These are phyloP conservation scores for Muricea muricata DNA, from an alignment of 92 coral and sea anemone species.

Conservation along the genomic window DNA sequence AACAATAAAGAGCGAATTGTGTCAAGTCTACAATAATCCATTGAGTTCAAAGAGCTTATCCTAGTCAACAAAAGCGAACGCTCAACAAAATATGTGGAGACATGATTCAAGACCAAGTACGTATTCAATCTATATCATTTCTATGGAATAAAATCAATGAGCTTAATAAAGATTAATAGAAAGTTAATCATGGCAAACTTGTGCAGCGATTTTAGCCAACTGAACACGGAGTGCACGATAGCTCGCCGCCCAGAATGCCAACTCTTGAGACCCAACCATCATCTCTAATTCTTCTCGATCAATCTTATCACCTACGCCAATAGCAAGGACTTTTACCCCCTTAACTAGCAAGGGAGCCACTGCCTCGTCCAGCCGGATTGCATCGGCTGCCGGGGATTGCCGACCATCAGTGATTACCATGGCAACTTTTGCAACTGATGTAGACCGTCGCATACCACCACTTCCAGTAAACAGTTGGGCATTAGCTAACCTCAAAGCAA, in stretches of 20 bases:
- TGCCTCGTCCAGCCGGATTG: constrained; percentile 40
- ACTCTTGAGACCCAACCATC: constrained; percentile 15
- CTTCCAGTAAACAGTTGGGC: constrained; percentile 1
- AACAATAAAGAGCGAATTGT: too few relatives aligned
- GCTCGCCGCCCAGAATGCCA: background rate
- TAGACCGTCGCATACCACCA: constrained; percentile 28
- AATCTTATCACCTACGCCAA: constrained; percentile 25
- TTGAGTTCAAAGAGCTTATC: too few relatives aligned
- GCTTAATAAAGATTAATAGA: too few relatives aligned
- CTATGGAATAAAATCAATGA: too few relatives aligned
- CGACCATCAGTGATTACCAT: constrained; percentile 45
- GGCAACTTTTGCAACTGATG: constrained; percentile 29
- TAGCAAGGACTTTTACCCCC: constrained; percentile 15
- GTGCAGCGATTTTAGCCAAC: constrained; percentile 5
- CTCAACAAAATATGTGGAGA: too few relatives aligned
- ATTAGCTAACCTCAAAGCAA: constrained; percentile 25
- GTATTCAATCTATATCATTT: too few relatives aligned
- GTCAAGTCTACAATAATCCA: too few relatives aligned
- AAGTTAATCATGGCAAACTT: background rate
- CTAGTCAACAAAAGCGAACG: too few relatives aligned
- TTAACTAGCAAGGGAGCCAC: constrained; percentile 13
- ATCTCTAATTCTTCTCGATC: constrained; percentile 21
- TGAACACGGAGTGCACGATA: constrained; percentile 21
- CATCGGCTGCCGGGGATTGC: constrained; percentile 45
- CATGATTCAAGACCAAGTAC: too few relatives aligned